Conservation (phyloP, 2,113 vertebrate species). For the Phycodurus eques region DNA sequence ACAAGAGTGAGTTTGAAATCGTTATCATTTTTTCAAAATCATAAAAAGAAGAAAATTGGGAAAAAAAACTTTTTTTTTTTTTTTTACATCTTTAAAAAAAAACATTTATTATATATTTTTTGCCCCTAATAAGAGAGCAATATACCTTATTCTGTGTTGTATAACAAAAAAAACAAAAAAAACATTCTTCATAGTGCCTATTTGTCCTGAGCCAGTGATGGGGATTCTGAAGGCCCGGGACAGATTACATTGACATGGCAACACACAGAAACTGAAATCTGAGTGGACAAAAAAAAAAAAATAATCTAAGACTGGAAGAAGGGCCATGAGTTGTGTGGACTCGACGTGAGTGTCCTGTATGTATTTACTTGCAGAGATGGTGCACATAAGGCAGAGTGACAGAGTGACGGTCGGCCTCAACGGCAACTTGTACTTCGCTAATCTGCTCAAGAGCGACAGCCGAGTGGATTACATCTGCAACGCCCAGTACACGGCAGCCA, state of each 20-base stretch:
- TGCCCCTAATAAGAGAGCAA: no score
- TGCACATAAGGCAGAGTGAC: slow-evolving; percentile 77
- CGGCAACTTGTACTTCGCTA: slow-evolving; percentile 85
- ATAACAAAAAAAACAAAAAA: no score
- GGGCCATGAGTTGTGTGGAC: not conserved
- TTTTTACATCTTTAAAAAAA: not conserved
- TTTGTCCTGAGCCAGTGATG: no score
- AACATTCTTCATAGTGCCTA: no score
- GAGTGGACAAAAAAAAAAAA: no score
- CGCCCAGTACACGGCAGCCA: slow-evolving; percentile 76
- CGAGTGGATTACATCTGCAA: slow-evolving; percentile 83
- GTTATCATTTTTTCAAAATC: not conserved
- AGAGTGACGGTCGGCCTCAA: slow-evolving; percentile 80
- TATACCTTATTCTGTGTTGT: no score
- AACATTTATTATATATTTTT: no score
- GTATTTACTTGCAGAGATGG: slow-evolving; percentile 54
- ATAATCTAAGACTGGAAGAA: not conserved
- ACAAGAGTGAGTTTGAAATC: slow-evolving; percentile 57
- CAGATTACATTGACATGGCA: no score
- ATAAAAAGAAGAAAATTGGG: not conserved
- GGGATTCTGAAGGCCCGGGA: no score
- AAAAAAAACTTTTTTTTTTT: not conserved
- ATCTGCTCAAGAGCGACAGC: slow-evolving; percentile 72
- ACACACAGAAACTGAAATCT: no score
- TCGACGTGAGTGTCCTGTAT: not conserved